Evolutionary conservation across 2,113 vertebrate genomes (phyloP).

Genomic region (Peromyscus californicus): DNA sequence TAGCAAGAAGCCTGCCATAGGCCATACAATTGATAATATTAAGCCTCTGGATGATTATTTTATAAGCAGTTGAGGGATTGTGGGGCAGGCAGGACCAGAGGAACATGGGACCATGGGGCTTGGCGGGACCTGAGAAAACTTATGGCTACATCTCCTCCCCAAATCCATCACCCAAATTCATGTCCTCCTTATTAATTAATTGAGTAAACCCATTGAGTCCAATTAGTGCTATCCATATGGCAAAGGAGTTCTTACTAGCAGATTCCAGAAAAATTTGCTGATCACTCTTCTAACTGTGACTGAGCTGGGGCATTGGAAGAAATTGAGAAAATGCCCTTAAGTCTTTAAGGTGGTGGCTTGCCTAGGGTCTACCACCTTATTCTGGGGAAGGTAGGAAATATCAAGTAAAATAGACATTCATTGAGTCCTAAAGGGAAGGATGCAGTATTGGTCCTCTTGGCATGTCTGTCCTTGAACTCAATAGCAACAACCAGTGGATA

Average conservation of each 20-base stretch:
- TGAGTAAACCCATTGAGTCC: background rate
- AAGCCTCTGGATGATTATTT: too few relatives aligned
- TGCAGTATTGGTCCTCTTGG: background rate
- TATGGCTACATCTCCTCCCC: background rate
- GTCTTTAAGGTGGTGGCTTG: background rate
- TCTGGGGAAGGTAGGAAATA: background rate
- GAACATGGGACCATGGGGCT: too few relatives aligned
- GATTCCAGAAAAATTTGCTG: background rate
- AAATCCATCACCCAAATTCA: background rate
- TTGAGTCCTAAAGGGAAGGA: background rate
- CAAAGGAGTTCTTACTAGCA: background rate
- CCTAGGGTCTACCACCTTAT: background rate
- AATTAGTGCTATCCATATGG: too few relatives aligned
- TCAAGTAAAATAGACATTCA: background rate
- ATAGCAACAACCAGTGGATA: accelerated
- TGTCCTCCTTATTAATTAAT: background rate
- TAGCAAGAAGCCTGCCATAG: too few relatives aligned
- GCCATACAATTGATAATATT: too few relatives aligned
- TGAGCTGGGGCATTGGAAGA: background rate
- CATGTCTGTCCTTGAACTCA: background rate
- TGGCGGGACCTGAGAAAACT: too few relatives aligned
- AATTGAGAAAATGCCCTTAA: background rate
- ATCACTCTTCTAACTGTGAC: background rate
- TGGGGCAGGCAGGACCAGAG: too few relatives aligned
- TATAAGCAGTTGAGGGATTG: too few relatives aligned